Conservation (phyloP, 2,888 invertebrate genomes). For the Fragum whitleyi region DNA sequence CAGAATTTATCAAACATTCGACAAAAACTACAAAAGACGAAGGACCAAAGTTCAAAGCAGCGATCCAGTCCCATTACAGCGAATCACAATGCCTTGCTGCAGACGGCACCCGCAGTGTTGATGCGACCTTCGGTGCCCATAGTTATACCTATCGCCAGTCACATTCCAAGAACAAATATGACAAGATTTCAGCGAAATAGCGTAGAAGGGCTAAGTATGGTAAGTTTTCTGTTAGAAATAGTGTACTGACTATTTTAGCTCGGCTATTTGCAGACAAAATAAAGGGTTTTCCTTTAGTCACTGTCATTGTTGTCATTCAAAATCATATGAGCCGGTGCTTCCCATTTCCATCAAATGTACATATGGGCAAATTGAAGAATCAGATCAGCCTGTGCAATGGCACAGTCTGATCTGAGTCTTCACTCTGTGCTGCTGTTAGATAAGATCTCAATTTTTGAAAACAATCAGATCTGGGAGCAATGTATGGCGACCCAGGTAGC, state of each 20-base stretch:
- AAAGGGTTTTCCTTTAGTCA: too few relatives aligned
- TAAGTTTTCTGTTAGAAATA: conserved; percentile 62
- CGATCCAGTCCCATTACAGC: conserved; percentile 87
- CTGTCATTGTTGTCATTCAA: too few relatives aligned
- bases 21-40: conserved; percentile 60
- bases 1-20: conserved; percentile 54
- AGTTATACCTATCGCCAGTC: conserved; percentile 86
- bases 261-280: too few relatives aligned
- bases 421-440: too few relatives aligned
- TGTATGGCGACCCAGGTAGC: too few relatives aligned
- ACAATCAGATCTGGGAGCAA: too few relatives aligned
- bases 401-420: too few relatives aligned
- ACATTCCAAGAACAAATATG: conserved; percentile 86
- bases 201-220: conserved; percentile 94
- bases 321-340: too few relatives aligned
- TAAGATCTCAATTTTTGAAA: too few relatives aligned
- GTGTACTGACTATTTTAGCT: neutral
- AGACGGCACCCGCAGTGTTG: conserved; percentile 76
- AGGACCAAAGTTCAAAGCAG: conserved; percentile 70
- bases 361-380: too few relatives aligned
- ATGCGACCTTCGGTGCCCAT: conserved; percentile 68
- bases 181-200: conserved; percentile 92
- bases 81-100: conserved; percentile 85
- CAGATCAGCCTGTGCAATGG: too few relatives aligned
- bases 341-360: too few relatives aligned